These are phyloP conservation scores for Thumatha senex DNA, from an alignment of 2,888 invertebrate species.

Conservation along the genomic window DNA sequence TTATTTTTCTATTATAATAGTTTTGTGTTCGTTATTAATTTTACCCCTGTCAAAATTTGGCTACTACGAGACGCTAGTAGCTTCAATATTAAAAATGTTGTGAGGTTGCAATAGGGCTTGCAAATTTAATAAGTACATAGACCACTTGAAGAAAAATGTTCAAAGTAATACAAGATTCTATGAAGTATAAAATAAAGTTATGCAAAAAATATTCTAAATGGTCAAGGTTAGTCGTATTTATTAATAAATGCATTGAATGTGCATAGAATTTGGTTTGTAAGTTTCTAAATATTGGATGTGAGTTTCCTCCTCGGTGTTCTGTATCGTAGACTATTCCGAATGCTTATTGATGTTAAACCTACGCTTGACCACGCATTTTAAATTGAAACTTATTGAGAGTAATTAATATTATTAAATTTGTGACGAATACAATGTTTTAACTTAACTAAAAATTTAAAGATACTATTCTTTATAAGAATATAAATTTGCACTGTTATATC, in stretches of 20 bases:
- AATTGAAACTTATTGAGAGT: too few species aligned
- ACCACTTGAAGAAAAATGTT: constrained; percentile 14
- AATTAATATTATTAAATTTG: constrained; percentile 5
- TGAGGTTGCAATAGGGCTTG: constrained; percentile 67
- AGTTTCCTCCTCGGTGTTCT: constrained; percentile 23
- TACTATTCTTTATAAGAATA: too few species aligned
- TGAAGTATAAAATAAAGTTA: too few species aligned
- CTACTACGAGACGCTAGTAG: constrained; percentile 77
- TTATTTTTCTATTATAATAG: constrained; percentile 59
- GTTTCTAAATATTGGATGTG: constrained; percentile 14
- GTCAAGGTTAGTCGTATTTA: constrained; percentile 49
- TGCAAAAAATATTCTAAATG: too few species aligned
- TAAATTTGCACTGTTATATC: too few species aligned
- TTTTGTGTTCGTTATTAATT: constrained; percentile 31
- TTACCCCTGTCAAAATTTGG: constrained; percentile 49
- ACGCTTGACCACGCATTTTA: constrained; percentile 45
- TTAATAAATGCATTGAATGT: constrained; percentile 17
- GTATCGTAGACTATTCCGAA: constrained; percentile 27
- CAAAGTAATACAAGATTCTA: too few species aligned
- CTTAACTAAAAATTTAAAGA: constrained; percentile 39
- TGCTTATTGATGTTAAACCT: constrained; percentile 49
- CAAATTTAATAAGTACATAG: constrained; percentile 31
- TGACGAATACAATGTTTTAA: constrained; percentile 39
- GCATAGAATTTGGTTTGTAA: constrained; percentile 32
- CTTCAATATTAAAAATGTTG: constrained; percentile 56